Conservation (phyloP, 2,113 vertebrate genomes). For the Cyprinodon tularosa region DNA sequence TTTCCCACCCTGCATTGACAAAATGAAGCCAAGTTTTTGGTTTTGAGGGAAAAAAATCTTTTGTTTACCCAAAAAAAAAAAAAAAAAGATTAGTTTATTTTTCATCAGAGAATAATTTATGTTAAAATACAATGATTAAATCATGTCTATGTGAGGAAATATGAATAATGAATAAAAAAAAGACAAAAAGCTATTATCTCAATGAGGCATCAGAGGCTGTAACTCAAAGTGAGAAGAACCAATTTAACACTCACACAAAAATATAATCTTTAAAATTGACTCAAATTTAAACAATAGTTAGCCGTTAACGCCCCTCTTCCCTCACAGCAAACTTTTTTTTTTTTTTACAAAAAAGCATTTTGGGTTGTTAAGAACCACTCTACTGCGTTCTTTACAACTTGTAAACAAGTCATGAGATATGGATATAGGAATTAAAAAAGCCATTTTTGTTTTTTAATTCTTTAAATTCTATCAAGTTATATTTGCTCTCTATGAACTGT, state of each 20-base stretch:
- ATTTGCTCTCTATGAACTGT: not conserved
- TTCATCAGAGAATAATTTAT: not conserved
- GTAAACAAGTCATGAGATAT: not conserved
- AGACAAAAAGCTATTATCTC: conserved; percentile 10
- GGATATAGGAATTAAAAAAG: too few relatives aligned
- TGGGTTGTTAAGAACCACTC: not conserved
- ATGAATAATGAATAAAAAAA: conserved; percentile 33
- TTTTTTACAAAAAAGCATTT: not conserved
- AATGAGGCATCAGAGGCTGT: conserved; percentile 49
- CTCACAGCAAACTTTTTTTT: conserved; percentile 34
- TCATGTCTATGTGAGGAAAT: conserved; percentile 30
- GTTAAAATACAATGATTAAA: not conserved
- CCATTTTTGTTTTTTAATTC: not conserved
- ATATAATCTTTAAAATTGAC: conserved; percentile 34
- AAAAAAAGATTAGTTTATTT: not conserved
- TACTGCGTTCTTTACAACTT: not conserved
- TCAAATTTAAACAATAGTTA: conserved; percentile 52
- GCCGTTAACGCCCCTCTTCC: conserved; percentile 71
- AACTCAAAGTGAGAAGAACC: conserved; percentile 45
- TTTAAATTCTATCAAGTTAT: not conserved
- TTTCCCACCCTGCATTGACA: conserved; percentile 71
- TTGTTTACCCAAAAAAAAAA: conserved; percentile 23
- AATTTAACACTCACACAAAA: conserved; percentile 22
- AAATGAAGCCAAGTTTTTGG: conserved; percentile 13
- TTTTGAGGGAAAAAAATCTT: not conserved